Conservation (phyloP, 1,140 invertebrate genomes). For the Catajapyx aquilonaris region DNA sequence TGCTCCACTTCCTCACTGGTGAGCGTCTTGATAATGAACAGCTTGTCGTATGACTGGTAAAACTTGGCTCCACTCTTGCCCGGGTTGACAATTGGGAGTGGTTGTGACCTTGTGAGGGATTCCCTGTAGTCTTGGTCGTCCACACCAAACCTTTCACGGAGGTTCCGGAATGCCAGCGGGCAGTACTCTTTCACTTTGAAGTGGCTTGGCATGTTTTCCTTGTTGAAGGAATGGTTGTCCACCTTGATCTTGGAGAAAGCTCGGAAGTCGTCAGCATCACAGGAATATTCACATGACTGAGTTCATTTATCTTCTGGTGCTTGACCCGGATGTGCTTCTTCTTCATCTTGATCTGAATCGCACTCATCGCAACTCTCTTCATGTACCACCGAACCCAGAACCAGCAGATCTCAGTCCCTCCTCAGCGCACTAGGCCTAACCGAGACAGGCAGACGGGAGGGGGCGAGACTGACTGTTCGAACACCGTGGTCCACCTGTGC, state of each 20-base stretch:
- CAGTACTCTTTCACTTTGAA: conserved; percentile 99
- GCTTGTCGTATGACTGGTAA: conserved; percentile 85
- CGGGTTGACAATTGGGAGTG: conserved; percentile 66
- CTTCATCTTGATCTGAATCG: too few relatives aligned
- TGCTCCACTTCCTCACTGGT: conserved; percentile 96
- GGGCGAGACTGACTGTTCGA: too few relatives aligned
- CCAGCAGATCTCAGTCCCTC: too few relatives aligned
- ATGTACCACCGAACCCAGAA: too few relatives aligned
- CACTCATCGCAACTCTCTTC: too few relatives aligned
- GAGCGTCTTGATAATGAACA: conserved; percentile 92
- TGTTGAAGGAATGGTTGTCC: conserved; percentile 98
- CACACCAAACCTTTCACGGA: conserved; percentile 90
- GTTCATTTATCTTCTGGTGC: conserved; percentile 97
- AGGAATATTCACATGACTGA: conserved; percentile 94
- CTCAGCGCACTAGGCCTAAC: too few relatives aligned
- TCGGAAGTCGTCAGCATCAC: conserved; percentile 97
- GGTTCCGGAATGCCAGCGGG: conserved; percentile 93
- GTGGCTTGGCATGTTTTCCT: conserved; percentile 98
- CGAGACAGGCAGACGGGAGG: too few relatives aligned
- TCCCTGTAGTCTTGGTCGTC: conserved; percentile 90
- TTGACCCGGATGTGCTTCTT: too few relatives aligned
- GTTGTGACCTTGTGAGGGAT: conserved; percentile 64
- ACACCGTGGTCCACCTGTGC: too few relatives aligned
- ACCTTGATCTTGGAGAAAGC: conserved; percentile 94
- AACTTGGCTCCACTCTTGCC: conserved; percentile 88